Base-by-base conservation (phyloP, 2,113 vertebrate genomes). In the Aramus guarauna region DNA sequence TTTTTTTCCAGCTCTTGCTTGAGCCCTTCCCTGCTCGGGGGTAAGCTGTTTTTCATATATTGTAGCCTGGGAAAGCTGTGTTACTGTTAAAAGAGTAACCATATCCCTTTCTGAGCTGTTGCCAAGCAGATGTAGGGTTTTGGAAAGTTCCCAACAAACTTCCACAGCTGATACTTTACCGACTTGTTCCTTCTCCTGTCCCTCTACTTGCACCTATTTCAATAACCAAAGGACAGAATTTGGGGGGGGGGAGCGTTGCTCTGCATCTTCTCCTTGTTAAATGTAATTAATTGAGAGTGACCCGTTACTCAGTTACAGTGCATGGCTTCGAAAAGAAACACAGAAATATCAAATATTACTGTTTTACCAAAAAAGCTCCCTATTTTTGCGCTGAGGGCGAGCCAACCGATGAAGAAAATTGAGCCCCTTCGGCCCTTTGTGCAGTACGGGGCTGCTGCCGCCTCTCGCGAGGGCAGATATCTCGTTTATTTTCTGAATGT, bases 81-180 rank as follows among this genome's bases (percentile, higher is more conserved):
- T 97, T 97, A 96, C 97, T 98, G 98, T 97, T 98, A 97, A 97
- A 98, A 97, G 97, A 98, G 98, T 98, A 98, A 98, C 98, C 90
- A 81, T 98, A 98, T 98, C 98, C 98, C 96, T 98, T 97, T 96
- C 97, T 98, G 98, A 98, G 96, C 96, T 74, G 88, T 96, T 97
- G 98, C 98, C 98, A 98, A 99, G 98, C 98, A 98, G 98, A 98
- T 98, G 98, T 98, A 98, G 97, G 96, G 94, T 97, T 97, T 98
- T 98, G 98, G 98, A 99, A 98, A 97, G 96, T 95, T 92, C 98
- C 98, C 98, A 98, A 98, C 96, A 97, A 97, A 98, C 97, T 98
- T 98, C 96, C 97, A 96, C 93, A 96, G 96, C 97, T 97, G 97
- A 98, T 97, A 96, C 96, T 98, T 97, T 84, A 91, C 97, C 67